These are phyloP conservation scores for Calephelis nemesis DNA, from an alignment of 1,140 invertebrate species.

Conservation along the genomic window DNA sequence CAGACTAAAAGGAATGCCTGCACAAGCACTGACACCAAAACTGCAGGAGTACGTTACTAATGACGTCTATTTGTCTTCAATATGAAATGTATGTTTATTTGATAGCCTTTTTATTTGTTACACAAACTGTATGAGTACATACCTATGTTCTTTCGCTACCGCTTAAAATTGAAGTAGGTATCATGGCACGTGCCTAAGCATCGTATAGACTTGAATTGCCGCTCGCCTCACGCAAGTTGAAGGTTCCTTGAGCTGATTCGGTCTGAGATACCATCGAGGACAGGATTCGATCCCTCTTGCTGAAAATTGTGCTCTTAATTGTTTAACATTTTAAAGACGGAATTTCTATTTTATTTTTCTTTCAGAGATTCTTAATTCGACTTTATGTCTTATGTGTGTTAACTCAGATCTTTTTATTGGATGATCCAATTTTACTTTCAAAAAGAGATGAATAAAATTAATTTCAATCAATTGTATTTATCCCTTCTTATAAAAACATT, in stretches of 20 bases:
- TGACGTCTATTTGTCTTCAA: too few relatives aligned
- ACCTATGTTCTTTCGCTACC: neutral
- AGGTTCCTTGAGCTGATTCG: slow-evolving; percentile 21
- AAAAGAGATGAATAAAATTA: too few relatives aligned
- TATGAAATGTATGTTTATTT: too few relatives aligned
- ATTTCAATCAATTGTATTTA: too few relatives aligned
- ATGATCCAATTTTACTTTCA: too few relatives aligned
- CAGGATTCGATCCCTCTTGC: neutral
- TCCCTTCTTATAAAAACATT: too few relatives aligned
- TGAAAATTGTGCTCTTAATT: slow-evolving; percentile 2
- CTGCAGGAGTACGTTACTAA: neutral
- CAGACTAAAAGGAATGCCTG: too few relatives aligned
- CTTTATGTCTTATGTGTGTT: too few relatives aligned
- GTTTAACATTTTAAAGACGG: neutral
- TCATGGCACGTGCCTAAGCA: slow-evolving; percentile 26
- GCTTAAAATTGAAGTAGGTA: slow-evolving; percentile 15
- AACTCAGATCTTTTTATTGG: too few relatives aligned
- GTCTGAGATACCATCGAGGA: slow-evolving; percentile 23
- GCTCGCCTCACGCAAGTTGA: slow-evolving; percentile 17
- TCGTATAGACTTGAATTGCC: slow-evolving; percentile 23
- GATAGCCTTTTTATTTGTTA: neutral
- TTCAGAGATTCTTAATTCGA: too few relatives aligned
- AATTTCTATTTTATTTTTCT: too few relatives aligned
- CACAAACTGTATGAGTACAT: neutral
- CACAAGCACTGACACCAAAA: too few relatives aligned